Base-by-base conservation (phyloP, 35 echinoderm and acorn worm genomes). In the Ophiothrix spiculata region DNA sequence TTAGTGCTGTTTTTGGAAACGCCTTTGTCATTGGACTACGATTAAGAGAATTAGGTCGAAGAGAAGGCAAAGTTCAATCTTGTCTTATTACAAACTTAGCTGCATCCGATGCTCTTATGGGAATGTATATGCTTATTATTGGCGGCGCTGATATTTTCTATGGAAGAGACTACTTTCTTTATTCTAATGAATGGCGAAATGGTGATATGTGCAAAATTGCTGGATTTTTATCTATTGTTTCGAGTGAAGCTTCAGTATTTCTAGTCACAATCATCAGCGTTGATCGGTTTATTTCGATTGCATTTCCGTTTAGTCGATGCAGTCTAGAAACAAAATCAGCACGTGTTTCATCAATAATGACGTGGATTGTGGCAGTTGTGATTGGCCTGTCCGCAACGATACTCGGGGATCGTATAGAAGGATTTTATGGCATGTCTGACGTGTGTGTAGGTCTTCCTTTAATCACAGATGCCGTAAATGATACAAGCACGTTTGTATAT, bases 241-340 rank as follows among this genome's bases (percentile, higher is more conserved):
- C 83, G 46, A 95, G 88, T 82, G 84, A 91, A 75, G 46, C 84
- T 15, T 90, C 93, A 17, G 88, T 95, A 2, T 86, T 91, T 56
- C 69, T 95, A 39, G 33, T 95, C 4, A 91, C 93, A 1, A 46
- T 91, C 17, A 87, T 95, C 32, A 91, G 83, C 49, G 42, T 95
- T 39, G 88, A 95, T 49, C 93, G 93, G 4, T 95, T 83, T 49
- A 64, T 80, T 0, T 42, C 32, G n/a, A 86, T 91, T 37, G 74
- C 75, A 4, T 91, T 87, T 69, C 93, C 93, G 17, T 91, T 88
- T 31, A 87, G 83, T 35, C 37, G 39, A 31, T 49, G 34, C 0
- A 83, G 81, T 74, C 74, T 95, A 35, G 54, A 69, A 15, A 11
- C 36, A 13, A 91, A 78, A 19, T 81, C 77, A 10, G 39, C 83